Percentiles rank a stretch among this genome's conserved stretches.
phyloP scores from a whole-genome alignment of 1,140 invertebrate genomes.

The Bombus confusus region DNA sequence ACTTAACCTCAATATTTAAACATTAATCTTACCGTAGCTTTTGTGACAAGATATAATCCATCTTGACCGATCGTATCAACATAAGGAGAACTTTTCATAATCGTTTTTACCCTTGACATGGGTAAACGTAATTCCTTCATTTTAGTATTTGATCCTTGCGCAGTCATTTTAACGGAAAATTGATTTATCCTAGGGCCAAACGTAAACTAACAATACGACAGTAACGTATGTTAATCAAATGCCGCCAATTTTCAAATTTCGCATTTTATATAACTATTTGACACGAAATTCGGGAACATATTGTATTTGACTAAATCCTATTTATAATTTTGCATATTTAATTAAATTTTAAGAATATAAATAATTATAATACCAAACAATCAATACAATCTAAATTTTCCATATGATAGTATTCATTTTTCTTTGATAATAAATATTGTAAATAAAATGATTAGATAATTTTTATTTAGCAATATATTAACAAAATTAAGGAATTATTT shows the following conservation, averaged over 20 bases:
- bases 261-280: background rate
- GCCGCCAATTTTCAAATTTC: conserved; percentile 18
- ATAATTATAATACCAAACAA: background rate
- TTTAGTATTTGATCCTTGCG: conserved; percentile 71
- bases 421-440: background rate
- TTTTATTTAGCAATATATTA: background rate
- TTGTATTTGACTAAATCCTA: background rate
- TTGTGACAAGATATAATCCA: conserved; percentile 87
- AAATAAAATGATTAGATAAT: background rate
- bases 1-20: conserved; percentile 27
- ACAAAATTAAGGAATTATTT: background rate
- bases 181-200: background rate
- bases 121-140: conserved; percentile 84
- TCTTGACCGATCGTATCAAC: conserved; percentile 90
- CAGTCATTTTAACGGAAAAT: conserved; percentile 68
- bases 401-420: too few species aligned
- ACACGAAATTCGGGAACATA: background rate
- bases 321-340: background rate
- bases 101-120: conserved; percentile 89
- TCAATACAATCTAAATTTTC: background rate
- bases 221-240: background rate
- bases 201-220: background rate
- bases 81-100: conserved; percentile 94
- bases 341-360: background rate
- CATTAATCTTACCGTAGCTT: conserved; percentile 86